Conservation (phyloP, 1,140 invertebrate species). For the Zaprionus ornatus region DNA sequence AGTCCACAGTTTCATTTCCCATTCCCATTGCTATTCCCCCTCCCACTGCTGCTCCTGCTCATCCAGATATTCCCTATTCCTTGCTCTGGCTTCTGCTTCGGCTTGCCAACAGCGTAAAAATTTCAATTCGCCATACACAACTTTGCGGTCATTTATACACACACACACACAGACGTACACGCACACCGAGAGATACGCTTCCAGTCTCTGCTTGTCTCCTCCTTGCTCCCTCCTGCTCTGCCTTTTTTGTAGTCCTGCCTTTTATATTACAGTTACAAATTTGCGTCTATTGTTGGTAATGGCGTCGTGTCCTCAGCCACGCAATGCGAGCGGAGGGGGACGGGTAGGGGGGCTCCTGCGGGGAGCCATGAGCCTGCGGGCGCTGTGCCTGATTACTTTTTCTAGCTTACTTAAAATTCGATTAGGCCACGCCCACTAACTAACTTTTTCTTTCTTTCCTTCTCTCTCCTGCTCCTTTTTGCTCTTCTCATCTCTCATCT, state of each 20-base stretch:
- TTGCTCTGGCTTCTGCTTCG: background rate
- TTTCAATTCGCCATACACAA: constrained; percentile 75
- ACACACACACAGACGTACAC: background rate
- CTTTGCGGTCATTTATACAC: constrained; percentile 73
- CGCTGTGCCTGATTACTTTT: constrained; percentile 76
- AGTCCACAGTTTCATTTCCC: constrained; percentile 68
- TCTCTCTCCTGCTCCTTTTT: background rate
- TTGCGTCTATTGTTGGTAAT: constrained; percentile 76
- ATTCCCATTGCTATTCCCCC: background rate
- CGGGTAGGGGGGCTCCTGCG: background rate
- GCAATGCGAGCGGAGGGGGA: constrained; percentile 4
- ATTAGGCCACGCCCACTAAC: constrained; percentile 79
- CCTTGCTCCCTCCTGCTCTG: background rate
- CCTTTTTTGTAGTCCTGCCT: constrained; percentile 41
- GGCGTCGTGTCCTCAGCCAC: constrained; percentile 51
- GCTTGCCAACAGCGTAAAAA: constrained; percentile 60
- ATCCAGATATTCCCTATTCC: background rate
- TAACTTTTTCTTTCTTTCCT: constrained; percentile 56
- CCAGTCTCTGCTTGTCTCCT: background rate
- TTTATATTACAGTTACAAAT: constrained; percentile 79
- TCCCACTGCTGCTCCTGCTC: background rate
- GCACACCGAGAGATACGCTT: background rate
- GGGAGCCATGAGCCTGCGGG: constrained; percentile 46
- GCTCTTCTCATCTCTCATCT: constrained; percentile 17
- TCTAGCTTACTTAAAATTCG: constrained; percentile 79